Percentiles rank a stretch among this genome's conserved stretches.
phyloP scores from a whole-genome alignment of 2,113 vertebrate genomes.

The Lutjanus erythropterus region DNA sequence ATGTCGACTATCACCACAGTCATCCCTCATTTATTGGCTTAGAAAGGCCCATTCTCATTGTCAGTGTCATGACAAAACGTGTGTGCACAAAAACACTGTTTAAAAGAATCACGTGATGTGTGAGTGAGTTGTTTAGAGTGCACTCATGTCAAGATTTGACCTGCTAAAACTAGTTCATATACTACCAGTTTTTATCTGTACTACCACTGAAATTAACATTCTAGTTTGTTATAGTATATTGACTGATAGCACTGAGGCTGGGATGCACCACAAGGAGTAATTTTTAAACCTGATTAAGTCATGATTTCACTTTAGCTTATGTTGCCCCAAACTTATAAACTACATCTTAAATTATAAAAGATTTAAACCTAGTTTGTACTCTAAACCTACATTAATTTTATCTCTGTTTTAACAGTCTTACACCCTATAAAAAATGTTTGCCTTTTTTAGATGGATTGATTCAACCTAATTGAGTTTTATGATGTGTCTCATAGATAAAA shows the following conservation, averaged over 20 bases:
- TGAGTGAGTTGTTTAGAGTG: slow-evolving; percentile 17
- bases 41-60: slow-evolving; percentile 35
- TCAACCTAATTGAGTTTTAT: too few relatives aligned
- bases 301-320: too few relatives aligned
- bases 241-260: background rate
- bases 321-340: too few relatives aligned
- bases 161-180: slow-evolving; percentile 6
- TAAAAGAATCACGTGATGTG: background rate
- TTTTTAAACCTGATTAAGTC: too few relatives aligned
- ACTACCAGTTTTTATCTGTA: background rate
- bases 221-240: background rate
- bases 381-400: too few relatives aligned
- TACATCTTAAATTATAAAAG: too few relatives aligned
- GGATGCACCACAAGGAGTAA: too few relatives aligned
- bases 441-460: too few relatives aligned
- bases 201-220: background rate
- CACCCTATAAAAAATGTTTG: too few relatives aligned
- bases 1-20: slow-evolving; percentile 59
- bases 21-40: slow-evolving; percentile 65
- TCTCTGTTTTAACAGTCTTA: too few relatives aligned
- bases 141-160: slow-evolving; percentile 1
- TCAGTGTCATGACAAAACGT: slow-evolving; percentile 36
- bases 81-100: slow-evolving; percentile 38
- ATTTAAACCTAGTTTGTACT: too few relatives aligned
- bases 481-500: too few relatives aligned